A percentile compares a stretch with the other conserved stretches of the same genome.
phyloP scores from a whole-genome alignment of 2,113 vertebrate genomes.

The Sebastes schlegelii region DNA sequence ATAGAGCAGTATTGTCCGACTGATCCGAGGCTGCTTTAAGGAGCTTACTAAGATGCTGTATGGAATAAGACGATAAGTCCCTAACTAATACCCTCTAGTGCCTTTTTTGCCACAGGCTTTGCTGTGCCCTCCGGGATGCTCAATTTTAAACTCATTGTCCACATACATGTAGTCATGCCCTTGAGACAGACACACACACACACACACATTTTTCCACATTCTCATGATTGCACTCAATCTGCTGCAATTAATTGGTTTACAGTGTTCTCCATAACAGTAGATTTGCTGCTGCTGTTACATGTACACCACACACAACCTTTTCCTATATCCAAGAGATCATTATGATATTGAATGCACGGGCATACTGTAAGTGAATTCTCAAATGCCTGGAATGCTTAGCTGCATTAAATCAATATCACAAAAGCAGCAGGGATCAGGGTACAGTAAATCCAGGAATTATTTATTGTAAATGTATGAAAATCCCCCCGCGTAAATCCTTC shows the following conservation, averaged over 20 bases:
- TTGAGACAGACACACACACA: conserved; percentile 37
- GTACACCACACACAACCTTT: neutral
- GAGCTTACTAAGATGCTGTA: conserved; percentile 74
- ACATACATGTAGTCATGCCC: conserved; percentile 50
- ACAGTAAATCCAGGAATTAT: conserved; percentile 80
- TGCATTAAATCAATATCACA: conserved; percentile 81
- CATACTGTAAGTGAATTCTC: conserved; percentile 64
- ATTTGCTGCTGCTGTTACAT: conserved; percentile 37
- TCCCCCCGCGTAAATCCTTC: conserved; percentile 72
- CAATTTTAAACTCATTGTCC: conserved; percentile 56
- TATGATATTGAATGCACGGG: conserved; percentile 48
- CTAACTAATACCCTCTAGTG: conserved; percentile 69
- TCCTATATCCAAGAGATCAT: conserved; percentile 51
- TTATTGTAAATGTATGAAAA: conserved; percentile 82
- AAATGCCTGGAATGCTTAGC: conserved; percentile 65
- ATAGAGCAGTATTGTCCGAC: conserved; percentile 70
- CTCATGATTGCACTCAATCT: neutral
- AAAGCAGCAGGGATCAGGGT: conserved; percentile 70
- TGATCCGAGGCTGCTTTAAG: conserved; percentile 75
- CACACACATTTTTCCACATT: neutral
- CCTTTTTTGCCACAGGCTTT: conserved; percentile 65
- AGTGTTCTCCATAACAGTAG: conserved; percentile 45
- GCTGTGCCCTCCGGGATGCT: conserved; percentile 32
- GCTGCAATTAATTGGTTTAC: conserved; percentile 44
- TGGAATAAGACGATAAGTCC: conserved; percentile 77